Evolutionary conservation across 64 coral and sea anemone species (phyloP).

Genomic region (Porites australiensis): DNA sequence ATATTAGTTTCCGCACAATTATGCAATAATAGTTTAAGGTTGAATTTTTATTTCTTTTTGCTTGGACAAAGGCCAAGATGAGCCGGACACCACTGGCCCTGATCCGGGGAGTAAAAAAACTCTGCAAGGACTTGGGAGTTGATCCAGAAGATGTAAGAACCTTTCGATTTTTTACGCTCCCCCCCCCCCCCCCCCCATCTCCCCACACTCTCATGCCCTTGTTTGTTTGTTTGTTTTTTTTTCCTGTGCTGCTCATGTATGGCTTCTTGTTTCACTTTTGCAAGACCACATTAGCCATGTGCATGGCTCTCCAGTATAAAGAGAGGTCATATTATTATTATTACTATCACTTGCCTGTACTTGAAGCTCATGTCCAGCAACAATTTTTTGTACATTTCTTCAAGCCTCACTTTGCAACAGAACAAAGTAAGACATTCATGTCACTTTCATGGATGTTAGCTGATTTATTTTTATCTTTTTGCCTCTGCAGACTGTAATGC

Average conservation of each 20-base stretch:
- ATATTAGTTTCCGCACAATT: not conserved
- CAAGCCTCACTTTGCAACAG: too few relatives aligned
- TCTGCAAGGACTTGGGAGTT: constrained; percentile 76
- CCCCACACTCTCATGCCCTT: too few relatives aligned
- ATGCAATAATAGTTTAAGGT: not conserved
- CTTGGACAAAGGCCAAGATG: constrained; percentile 30
- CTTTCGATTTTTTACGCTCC: not conserved
- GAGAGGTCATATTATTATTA: too few relatives aligned
- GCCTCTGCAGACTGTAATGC: constrained; percentile 72
- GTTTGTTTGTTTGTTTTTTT: too few relatives aligned
- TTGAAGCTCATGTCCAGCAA: too few relatives aligned
- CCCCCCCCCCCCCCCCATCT: too few relatives aligned
- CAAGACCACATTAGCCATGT: too few relatives aligned
- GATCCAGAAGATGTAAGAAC: constrained; percentile 86
- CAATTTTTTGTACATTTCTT: too few relatives aligned
- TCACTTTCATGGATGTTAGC: not conserved
- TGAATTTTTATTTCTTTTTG: not conserved
- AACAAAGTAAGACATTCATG: not conserved
- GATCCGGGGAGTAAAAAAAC: constrained; percentile 67
- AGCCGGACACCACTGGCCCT: constrained; percentile 74
- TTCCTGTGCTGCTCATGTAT: too few relatives aligned
- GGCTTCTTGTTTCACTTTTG: too few relatives aligned
- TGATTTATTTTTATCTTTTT: not conserved
- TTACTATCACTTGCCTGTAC: too few relatives aligned
- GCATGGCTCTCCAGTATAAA: too few relatives aligned